Evolutionary conservation across 2,113 vertebrate genomes (phyloP).

Genomic region (Monarcha castaneiventris): DNA sequence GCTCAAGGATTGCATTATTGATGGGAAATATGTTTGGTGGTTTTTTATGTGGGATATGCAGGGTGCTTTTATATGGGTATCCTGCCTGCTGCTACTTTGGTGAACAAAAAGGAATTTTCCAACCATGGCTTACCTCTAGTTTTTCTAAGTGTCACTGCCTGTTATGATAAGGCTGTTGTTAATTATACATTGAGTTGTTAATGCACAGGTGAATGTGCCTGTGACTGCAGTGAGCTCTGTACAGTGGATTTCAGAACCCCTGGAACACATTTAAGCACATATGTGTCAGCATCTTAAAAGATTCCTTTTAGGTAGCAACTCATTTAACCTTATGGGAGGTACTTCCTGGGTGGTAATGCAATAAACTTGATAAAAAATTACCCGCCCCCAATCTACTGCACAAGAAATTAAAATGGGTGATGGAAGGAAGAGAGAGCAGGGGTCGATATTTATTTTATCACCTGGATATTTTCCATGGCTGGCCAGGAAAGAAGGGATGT

Average conservation of each 20-base stretch:
- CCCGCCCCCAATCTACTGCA: neutral
- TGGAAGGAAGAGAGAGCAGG: neutral
- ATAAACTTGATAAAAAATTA: neutral
- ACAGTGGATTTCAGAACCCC: neutral
- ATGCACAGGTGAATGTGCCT: neutral
- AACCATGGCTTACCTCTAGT: neutral
- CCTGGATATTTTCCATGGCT: neutral
- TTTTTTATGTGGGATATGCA: neutral
- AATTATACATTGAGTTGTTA: neutral
- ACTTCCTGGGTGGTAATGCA: neutral
- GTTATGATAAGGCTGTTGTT: neutral
- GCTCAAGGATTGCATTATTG: neutral
- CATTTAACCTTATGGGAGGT: neutral
- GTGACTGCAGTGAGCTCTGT: neutral
- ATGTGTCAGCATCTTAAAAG: neutral
- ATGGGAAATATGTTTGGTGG: neutral
- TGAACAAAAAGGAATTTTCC: neutral
- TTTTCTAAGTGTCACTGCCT: neutral
- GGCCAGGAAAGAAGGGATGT: neutral
- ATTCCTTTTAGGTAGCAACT: neutral
- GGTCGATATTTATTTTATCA: neutral
- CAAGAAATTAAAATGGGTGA: neutral
- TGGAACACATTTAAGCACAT: neutral
- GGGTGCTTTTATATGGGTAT: neutral
- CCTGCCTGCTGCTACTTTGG: neutral